Evolutionary conservation across 2,888 invertebrate genomes (phyloP), one percentile per base, ranked within the genome.

Genomic region (Ormyrus rosae): DNA sequence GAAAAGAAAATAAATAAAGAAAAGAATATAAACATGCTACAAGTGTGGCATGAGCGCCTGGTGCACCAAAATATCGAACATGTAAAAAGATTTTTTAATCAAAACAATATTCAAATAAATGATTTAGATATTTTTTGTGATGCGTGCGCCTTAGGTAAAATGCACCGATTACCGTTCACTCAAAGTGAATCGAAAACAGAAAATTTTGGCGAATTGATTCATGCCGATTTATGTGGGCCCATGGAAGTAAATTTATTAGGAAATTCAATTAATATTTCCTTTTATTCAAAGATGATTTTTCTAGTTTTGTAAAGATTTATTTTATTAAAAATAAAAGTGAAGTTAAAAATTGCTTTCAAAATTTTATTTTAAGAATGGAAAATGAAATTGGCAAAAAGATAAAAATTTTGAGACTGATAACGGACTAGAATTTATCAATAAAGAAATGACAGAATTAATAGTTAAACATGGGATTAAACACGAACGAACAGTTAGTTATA

Each of bases 241-340:
- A 72, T 72, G 61, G 72, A 72, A 61, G 50, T 46, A 51, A 50
- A 10, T n/a, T n/a, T n/a, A n/a, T n/a, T n/a, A n/a, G n/a, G n/a
- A n/a, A n/a, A n/a, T n/a, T n/a, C n/a, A n/a, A n/a, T n/a, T 2
- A 53, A 61, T 72, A 72, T 72, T 72, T 72, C 19, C 48, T 72
- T 7, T 46, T 48, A 48, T 72, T 72, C n/a, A 72, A 72, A 61
- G 72, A 72, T 11, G 61, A 72, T 13, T 72, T 9, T 51, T 70
- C 70, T 7, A 56, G 56, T 6, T 56, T 11, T 45, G 45, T 34
- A 9, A 63, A 63, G 45, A 11, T 63, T 46, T 63, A 63, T 63
- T 60, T 60, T 60, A 11, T 60, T 19, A 60, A 60, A 19, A n/a
- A 60, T 19, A 19, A 60, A 60, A 60, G 19, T 19, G 60, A 60